Conservation (phyloP, 2,888 invertebrate species). For the Carterocephalus palaemon region DNA sequence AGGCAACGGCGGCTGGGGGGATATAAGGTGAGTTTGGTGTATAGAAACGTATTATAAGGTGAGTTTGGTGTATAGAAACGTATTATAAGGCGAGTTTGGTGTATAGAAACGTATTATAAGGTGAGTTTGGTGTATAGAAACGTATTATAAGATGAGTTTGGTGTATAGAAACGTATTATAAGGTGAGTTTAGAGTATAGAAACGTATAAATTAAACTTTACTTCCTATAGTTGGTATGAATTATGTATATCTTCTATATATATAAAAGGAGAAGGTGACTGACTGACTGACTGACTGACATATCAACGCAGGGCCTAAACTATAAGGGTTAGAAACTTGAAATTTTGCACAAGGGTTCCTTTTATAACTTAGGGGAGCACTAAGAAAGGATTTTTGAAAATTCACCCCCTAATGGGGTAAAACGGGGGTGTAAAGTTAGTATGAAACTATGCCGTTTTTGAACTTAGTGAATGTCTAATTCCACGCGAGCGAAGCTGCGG, state of each 20-base stretch:
- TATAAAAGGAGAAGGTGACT: too few relatives aligned
- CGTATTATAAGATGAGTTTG: not conserved
- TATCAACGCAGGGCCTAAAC: too few relatives aligned
- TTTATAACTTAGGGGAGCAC: too few relatives aligned
- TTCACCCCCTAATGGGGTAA: too few relatives aligned
- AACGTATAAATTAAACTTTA: not conserved
- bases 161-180: too few relatives aligned
- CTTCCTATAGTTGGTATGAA: not conserved
- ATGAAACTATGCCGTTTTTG: not conserved
- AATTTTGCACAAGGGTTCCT: too few relatives aligned
- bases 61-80: not conserved
- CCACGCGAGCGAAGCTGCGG: too few relatives aligned
- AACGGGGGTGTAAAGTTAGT: not conserved
- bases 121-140: not conserved
- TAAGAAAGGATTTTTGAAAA: too few relatives aligned
- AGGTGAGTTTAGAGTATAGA: too few relatives aligned
- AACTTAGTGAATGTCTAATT: conserved; percentile 18
- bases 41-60: not conserved
- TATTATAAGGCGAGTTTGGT: not conserved
- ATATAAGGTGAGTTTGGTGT: conserved; percentile 70
- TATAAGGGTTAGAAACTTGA: too few relatives aligned
- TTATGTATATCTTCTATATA: not conserved
- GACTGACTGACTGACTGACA: too few relatives aligned
- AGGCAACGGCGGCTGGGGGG: conserved; percentile 99
- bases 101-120: too few relatives aligned